Evolutionary conservation across 2,888 invertebrate genomes (phyloP), one percentile per base, ranked within the genome.

Genomic region (Limnephilus marmoratus): DNA sequence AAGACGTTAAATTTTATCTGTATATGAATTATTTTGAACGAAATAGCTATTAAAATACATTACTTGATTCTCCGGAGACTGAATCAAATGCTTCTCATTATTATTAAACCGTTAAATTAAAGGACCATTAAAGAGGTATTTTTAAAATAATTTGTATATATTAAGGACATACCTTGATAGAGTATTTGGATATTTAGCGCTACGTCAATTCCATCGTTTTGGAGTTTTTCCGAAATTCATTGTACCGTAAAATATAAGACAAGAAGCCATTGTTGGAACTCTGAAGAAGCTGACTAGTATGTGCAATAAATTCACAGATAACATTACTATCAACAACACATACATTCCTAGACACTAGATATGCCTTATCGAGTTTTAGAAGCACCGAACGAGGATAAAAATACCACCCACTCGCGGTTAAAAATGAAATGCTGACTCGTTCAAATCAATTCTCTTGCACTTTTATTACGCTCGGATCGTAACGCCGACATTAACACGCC

Each of bases 381-480:
- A 89, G 24, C 88, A 45, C 80, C n/a, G 88, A 31, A 34, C 18
- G 18, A 37, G 80, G 68, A 49, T 89, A 89, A 37, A 89, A 89
- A 89, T 89, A 89, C 80, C 41, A 80, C 88, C 88, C 88, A 89
- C 81, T 80, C 88, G 68, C 24, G 9, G 41, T 34, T 80, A 80
- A 89, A 89, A 89, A 89, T 80, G 18, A 80, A 34, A 41, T 37
- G 12, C 88, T 81, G 81, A 81, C 88, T n/a, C 81, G 37, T n/a
- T 12, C 81, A 34, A 89, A 89, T 89, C 88, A 89, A 89, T 37
- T 37, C 80, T 80, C 37, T n/a, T 81, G 88, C 88, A 89, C 24
- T 89, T 89, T 89, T 89, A 89, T 80, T 89, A 41, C 53, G 29
- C 24, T 80, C 37, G 7, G n/a, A 89, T 89, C 80, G 81, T 34